Conservation (phyloP, 2,888 invertebrate genomes). For the Operophtera brumata region DNA sequence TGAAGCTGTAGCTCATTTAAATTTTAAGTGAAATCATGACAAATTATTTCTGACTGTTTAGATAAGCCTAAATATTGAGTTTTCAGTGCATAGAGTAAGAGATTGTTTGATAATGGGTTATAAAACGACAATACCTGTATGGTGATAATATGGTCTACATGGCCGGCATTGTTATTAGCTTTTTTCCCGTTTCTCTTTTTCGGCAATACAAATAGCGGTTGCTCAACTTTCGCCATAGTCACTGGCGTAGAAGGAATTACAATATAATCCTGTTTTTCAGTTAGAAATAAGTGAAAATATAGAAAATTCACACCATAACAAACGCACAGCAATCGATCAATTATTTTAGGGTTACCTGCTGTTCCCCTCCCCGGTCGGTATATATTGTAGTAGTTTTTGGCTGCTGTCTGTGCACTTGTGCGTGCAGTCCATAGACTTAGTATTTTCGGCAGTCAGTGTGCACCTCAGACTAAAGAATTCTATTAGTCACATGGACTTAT, state of each 20-base stretch:
- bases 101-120: neutral
- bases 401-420: too few relatives aligned
- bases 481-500: too few relatives aligned
- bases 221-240: constrained; percentile 69
- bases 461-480: too few relatives aligned
- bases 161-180: constrained; percentile 71
- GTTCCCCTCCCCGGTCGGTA: too few relatives aligned
- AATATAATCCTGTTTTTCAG: constrained; percentile 8
- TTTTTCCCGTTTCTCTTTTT: constrained; percentile 81
- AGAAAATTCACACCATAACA: too few relatives aligned
- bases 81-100: neutral
- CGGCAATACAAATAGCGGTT: constrained; percentile 81
- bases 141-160: constrained; percentile 83
- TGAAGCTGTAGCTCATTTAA: neutral
- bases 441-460: too few relatives aligned
- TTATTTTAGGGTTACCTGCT: too few relatives aligned
- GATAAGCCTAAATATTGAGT: neutral
- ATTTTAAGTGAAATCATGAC: neutral
- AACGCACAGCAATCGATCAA: too few relatives aligned
- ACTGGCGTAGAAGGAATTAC: neutral
- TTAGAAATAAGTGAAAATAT: constrained; percentile 5
- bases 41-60: neutral
- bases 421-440: too few relatives aligned
- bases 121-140: constrained; percentile 73
- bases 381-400: too few relatives aligned